phyloP scores from a whole-genome alignment of 2,888 invertebrate genomes.

The Perizoma flavofasciatum region DNA sequence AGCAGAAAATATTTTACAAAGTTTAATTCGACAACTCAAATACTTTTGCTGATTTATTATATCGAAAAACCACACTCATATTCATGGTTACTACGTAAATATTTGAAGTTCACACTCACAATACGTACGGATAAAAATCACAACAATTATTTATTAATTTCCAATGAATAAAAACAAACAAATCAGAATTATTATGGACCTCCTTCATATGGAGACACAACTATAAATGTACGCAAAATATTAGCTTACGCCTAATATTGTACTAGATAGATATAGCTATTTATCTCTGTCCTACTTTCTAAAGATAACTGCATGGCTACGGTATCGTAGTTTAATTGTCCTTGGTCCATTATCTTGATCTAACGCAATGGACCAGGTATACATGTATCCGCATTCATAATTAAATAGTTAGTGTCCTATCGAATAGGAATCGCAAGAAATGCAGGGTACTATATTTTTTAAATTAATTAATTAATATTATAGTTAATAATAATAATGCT shows the following conservation, averaged over 20 bases:
- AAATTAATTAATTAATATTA: no score
- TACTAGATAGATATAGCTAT: conserved; percentile 27
- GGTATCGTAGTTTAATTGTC: conserved; percentile 6
- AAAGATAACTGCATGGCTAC: conserved; percentile 23
- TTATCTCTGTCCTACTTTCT: conserved; percentile 39
- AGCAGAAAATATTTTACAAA: not conserved
- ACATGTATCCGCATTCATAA: no score
- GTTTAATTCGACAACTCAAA: not conserved
- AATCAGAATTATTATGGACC: conserved; percentile 5
- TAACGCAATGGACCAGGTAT: not conserved
- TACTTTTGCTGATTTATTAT: not conserved
- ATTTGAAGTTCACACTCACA: not conserved
- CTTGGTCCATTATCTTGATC: conserved; percentile 1
- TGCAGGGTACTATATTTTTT: no score
- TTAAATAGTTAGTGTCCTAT: no score
- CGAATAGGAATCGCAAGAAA: no score
- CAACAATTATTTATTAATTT: not conserved
- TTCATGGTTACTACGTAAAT: not conserved
- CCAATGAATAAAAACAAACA: not conserved
- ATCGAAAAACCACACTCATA: not conserved
- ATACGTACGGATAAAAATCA: not conserved
- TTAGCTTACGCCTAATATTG: conserved; percentile 22
- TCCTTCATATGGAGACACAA: conserved; percentile 5
- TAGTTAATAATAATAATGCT: no score
- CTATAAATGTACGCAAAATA: conserved; percentile 29